Evolutionary conservation across 2,113 vertebrate species (phyloP), one percentile per base, ranked within the genome.

Genomic region (Salvelinus namaycush): DNA sequence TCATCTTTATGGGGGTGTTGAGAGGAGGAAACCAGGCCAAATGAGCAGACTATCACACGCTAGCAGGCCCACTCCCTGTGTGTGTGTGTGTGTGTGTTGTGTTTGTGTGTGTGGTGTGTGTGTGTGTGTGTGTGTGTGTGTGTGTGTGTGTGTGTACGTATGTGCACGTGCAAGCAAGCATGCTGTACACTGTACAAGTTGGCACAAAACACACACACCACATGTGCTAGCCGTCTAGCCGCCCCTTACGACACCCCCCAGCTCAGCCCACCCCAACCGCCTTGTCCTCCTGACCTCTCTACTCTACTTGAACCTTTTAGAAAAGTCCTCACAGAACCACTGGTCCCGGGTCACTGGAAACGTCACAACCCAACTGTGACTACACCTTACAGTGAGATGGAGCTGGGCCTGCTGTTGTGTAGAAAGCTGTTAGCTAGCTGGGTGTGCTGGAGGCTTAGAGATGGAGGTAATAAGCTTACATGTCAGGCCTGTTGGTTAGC

Each of bases 251-350:
- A 39, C 27, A 18, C 51, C 51, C 66, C 31, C 49, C 29, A 29
- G 48, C 39, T 62, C 22, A 27, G 27, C 51, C 74, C 62, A 68
- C 22, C 29, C 13, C 48, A 91, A 94, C 94, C 94, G 92, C 90
- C 91, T 80, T 88, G 94, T 94, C 95, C 95, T 93, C 92, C 94
- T 95, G 90, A 94, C 95, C 95, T 95, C 95, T 96, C 85, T 95
- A 96, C 95, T 96, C 92, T 87, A 87, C 88, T 89, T 96, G 95
- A 96, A 95, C 95, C 94, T 93, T 91, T 54, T 54, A 67, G 14
- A 29, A 67, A 31, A 67, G 16, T 27, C 65, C 60, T 29, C 65
- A 29, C 26, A 13, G 65, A 26, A 67, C 26, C 65, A 67, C 13
- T 29, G 29, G 27, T 88, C 84, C 84, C 64, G 82, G 89, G 82